Conservation (phyloP, 2,888 invertebrate species). For the Muscina levida region DNA sequence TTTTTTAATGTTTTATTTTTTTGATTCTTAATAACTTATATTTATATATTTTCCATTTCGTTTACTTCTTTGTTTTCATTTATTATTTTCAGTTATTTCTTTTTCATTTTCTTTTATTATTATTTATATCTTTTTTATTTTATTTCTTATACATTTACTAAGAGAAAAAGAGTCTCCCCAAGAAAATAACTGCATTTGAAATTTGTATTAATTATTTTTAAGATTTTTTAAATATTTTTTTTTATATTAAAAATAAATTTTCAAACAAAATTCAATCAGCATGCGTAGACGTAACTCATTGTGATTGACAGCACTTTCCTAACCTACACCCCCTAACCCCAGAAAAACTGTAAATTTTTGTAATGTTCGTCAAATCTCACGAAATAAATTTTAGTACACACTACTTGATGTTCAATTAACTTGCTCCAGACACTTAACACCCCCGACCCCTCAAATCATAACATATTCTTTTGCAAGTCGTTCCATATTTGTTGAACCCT, state of each 20-base stretch:
- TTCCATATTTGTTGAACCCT: too few species aligned
- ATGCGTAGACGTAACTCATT: conserved; percentile 50
- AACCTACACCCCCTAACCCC: background rate
- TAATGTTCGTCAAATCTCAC: background rate
- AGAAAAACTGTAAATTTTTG: conserved; percentile 1
- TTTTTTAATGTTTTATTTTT: too few species aligned
- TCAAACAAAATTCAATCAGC: conserved; percentile 37
- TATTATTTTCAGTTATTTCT: background rate
- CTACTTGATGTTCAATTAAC: conserved; percentile 35
- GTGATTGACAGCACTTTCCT: conserved; percentile 50
- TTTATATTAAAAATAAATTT: background rate
- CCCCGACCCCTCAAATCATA: background rate
- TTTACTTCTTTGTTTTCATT: too few species aligned
- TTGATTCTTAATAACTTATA: too few species aligned
- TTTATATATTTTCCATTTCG: too few species aligned
- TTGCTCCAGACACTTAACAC: conserved; percentile 2
- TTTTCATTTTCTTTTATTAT: background rate
- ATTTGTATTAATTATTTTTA: too few species aligned
- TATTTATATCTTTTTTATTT: conserved; percentile 15
- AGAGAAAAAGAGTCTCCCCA: too few species aligned
- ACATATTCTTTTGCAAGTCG: too few species aligned
- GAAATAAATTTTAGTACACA: background rate
- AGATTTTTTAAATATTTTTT: conserved; percentile 17
- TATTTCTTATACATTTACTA: too few species aligned
- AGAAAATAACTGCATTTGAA: too few species aligned